Evolutionary conservation across 2,797 vertebrate genomes (phyloP), one percentile per base, ranked within the genome.

Genomic region (Eleutherodactylus coqui): DNA sequence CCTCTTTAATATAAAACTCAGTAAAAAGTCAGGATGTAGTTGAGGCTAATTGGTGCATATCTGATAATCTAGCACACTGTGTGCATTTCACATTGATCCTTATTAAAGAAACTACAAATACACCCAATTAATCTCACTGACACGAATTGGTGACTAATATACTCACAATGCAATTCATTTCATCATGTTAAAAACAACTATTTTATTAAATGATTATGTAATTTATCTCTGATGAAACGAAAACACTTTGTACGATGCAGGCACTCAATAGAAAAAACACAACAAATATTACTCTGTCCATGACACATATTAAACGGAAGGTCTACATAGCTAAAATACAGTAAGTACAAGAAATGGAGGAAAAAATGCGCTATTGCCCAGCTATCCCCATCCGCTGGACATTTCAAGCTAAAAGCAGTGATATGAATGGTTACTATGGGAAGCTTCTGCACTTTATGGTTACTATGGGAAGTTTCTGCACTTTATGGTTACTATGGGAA

Each of bases 81-180:
- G 27, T 62, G 19, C 69, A 72, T 53, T 72, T 84, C 51, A 84
- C 41, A 84, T 27, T 87, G 43, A 87, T 79, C 86, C 27, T 75
- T 84, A 84, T 84, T 67, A 84, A 55, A 43, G 69, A 87, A 87
- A 45, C 69, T 84, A 84, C 76, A 84, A 80, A 80, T 58, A 84
- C 69, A 80, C 55, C 60, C 60, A 80, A 84, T 87, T 87, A 80
- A 87, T 87, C 82, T 84, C n/a, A 16, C n/a, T 80, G 75, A 80
- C 76, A 84, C 47, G 67, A 75, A 84, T 34, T 84, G 75, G 53
- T 80, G 55, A 73, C 69, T 81, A 84, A 84, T 84, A 80, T 41
- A 79, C 75, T 51, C 38, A 84, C 75, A 75, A 81, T 34, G 75
- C 29, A 84, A 87, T 87, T 79, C 55, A 86, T 84, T 84, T 87